These are phyloP conservation scores for Diadophis punctatus DNA, from an alignment of 2,113 vertebrate species.

Conservation along the genomic window DNA sequence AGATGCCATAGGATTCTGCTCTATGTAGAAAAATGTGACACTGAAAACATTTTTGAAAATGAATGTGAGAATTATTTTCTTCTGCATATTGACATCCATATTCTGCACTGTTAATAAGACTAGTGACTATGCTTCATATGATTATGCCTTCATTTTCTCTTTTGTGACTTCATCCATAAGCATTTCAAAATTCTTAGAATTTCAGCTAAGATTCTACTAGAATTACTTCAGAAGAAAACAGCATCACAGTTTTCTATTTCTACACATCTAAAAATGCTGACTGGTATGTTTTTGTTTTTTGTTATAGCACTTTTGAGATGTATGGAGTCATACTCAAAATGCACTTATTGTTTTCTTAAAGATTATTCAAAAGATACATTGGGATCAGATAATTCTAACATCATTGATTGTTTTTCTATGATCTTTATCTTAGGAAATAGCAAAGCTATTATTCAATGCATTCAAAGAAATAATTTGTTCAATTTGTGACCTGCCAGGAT, in stretches of 20 bases:
- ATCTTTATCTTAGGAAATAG: background rate
- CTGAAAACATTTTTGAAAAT: background rate
- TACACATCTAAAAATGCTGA: background rate
- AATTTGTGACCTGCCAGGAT: background rate
- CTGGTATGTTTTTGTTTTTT: background rate
- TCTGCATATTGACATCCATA: background rate
- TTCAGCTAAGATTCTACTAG: background rate
- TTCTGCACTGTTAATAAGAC: no score
- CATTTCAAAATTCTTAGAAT: background rate
- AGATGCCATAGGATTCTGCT: background rate
- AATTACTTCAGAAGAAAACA: background rate
- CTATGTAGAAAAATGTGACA: background rate
- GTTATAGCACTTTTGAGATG: background rate
- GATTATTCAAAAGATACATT: background rate
- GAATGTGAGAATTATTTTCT: background rate
- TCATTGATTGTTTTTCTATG: background rate
- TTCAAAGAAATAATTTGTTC: background rate
- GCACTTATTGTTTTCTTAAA: background rate
- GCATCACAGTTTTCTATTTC: background rate
- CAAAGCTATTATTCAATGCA: background rate
- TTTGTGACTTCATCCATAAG: conserved; percentile 9
- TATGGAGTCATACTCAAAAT: background rate
- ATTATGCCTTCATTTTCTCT: background rate
- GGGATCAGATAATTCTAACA: background rate
- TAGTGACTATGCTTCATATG: background rate